These are phyloP conservation scores for Dasypus novemcinctus DNA, from an alignment of 2,113 vertebrate species.

Conservation along the genomic window DNA sequence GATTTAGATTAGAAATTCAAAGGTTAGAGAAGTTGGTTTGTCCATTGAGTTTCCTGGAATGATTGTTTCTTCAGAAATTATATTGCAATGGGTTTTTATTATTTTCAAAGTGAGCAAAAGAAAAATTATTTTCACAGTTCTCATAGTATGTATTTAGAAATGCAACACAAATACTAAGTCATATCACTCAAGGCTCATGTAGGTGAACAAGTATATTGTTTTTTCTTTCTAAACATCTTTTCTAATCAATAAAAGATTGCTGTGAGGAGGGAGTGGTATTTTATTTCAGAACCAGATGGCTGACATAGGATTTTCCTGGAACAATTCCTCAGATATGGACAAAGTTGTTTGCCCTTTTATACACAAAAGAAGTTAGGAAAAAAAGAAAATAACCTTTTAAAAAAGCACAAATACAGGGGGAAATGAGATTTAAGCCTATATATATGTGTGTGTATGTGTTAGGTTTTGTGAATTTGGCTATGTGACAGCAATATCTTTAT, in stretches of 20 bases:
- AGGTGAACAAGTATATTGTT: conserved; percentile 33
- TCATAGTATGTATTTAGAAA: conserved; percentile 44
- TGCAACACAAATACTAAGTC: neutral
- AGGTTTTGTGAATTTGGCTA: neutral
- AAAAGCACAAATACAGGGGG: neutral
- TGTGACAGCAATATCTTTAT: neutral
- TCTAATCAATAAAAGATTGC: conserved; percentile 60
- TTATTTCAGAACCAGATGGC: conserved; percentile 22
- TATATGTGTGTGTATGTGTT: neutral
- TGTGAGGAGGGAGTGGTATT: neutral
- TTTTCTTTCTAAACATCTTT: conserved; percentile 17
- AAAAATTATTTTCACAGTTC: conserved; percentile 46
- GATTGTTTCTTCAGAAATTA: conserved; percentile 49
- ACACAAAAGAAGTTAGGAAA: neutral
- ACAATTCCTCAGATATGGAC: neutral
- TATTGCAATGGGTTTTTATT: neutral
- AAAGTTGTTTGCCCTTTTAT: neutral
- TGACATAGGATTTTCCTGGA: neutral
- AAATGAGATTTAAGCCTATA: neutral
- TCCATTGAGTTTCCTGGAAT: neutral
- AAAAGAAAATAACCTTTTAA: neutral
- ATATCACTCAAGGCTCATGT: neutral
- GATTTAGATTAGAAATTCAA: conserved; percentile 36
- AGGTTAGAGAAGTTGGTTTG: neutral
- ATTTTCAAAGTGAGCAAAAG: conserved; percentile 48